phyloP scores from a whole-genome alignment of 1,140 invertebrate genomes.

The Diprion similis region DNA sequence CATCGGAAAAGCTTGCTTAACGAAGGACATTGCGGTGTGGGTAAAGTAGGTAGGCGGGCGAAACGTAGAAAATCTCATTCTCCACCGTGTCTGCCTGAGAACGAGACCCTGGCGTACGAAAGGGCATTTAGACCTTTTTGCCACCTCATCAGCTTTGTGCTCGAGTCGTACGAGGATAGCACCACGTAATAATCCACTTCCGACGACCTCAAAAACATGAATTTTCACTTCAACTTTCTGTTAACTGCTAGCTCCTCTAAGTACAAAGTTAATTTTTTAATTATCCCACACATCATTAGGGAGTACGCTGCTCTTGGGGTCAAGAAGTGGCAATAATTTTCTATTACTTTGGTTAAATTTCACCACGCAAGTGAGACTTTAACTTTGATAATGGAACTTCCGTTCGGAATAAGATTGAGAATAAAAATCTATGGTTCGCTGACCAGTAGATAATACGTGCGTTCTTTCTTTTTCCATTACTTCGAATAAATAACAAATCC shows the following conservation, averaged over 20 bases:
- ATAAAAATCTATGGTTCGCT: too few relatives aligned
- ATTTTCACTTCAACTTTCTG: slow-evolving; percentile 61
- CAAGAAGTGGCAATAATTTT: not conserved
- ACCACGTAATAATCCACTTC: slow-evolving; percentile 46
- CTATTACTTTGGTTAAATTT: not conserved
- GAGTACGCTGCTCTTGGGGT: not conserved
- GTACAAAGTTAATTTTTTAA: slow-evolving; percentile 59
- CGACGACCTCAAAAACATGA: slow-evolving; percentile 58
- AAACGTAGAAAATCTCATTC: slow-evolving; percentile 8
- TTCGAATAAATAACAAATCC: too few relatives aligned
- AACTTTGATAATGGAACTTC: too few relatives aligned
- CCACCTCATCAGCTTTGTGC: slow-evolving; percentile 60
- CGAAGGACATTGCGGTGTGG: not conserved
- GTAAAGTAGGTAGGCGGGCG: not conserved
- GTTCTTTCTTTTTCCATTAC: too few relatives aligned
- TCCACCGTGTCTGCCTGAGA: not conserved
- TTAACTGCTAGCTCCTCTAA: slow-evolving; percentile 50
- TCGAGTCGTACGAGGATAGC: slow-evolving; percentile 23
- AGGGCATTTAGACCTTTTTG: slow-evolving; percentile 57
- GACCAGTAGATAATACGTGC: too few relatives aligned
- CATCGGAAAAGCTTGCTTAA: slow-evolving; percentile 5
- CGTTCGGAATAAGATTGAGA: too few relatives aligned
- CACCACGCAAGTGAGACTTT: not conserved
- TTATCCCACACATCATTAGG: slow-evolving; percentile 37
- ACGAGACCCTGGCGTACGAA: slow-evolving; percentile 33